Evolutionary conservation across 2,888 invertebrate species (phyloP).

Genomic region (Spisula subtruncata): DNA sequence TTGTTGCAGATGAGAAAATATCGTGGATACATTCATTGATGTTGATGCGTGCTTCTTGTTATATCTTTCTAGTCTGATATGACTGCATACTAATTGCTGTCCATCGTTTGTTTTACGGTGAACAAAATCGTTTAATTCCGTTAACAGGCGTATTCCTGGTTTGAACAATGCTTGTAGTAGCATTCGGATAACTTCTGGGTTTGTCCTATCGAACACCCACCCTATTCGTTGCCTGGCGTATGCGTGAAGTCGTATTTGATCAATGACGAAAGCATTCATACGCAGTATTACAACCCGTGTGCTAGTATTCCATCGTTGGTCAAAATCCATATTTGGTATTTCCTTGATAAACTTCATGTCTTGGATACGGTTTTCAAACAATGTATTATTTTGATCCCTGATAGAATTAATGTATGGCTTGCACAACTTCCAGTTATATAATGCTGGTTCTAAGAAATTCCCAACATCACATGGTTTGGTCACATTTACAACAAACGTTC

Average conservation of each 20-base stretch:
- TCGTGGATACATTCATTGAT: slow-evolving; percentile 33
- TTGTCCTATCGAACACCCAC: slow-evolving; percentile 36
- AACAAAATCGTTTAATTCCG: neutral
- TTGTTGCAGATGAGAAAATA: slow-evolving; percentile 38
- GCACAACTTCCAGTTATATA: slow-evolving; percentile 56
- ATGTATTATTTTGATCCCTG: neutral
- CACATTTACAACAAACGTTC: slow-evolving; percentile 54
- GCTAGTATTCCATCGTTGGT: neutral
- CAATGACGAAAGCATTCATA: neutral
- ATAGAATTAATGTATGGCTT: neutral
- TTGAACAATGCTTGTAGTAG: slow-evolving; percentile 39
- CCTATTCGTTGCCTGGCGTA: neutral
- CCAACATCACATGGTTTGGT: slow-evolving; percentile 49
- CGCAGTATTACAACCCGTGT: neutral
- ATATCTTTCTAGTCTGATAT: slow-evolving; percentile 56
- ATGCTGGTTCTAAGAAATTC: slow-evolving; percentile 37
- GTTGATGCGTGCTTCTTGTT: slow-evolving; percentile 53
- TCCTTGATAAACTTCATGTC: neutral
- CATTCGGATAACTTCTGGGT: slow-evolving; percentile 15
- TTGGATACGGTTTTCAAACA: neutral
- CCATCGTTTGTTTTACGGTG: neutral
- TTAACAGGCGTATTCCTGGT: neutral
- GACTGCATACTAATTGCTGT: slow-evolving; percentile 45
- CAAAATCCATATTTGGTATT: neutral
- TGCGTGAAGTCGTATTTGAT: neutral